Base-by-base conservation (phyloP, 2,888 invertebrate species). In the Caenorhabditis sinica region DNA sequence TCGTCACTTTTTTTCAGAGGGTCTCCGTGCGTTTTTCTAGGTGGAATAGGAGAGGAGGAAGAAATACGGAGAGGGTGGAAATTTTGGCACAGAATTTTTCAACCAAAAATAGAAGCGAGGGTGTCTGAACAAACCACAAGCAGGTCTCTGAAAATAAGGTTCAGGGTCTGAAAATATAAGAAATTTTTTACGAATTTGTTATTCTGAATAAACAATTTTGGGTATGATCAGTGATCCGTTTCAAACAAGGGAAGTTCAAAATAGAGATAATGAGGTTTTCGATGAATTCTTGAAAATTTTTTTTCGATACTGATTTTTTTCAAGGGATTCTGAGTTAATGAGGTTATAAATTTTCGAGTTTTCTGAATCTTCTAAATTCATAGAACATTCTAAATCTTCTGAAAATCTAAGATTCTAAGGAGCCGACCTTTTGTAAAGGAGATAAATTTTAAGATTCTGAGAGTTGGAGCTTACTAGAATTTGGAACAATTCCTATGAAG, bases 1-100 rank as follows among this genome's bases (percentile, higher is more conserved):
- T 63, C 49, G 63, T 74, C 63, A 74, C 25, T 74, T 11, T 4
- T 63, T 74, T 49, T 20, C 11, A 1, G 40, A 40, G 36, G 53
- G n/a, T 33, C n/a, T 68, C 36, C 51, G 36, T 51, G 56, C 20
- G 43, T 40, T 43, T 56, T 43, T 40, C 40, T 6, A 28, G 25
- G 6, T 65, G 13, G 17, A 0, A 33, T 36, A 0, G 36, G n/a
- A 36, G 20, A 36, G 36, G 36, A n/a, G 40, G 40, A 40, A 40
- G 40, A 40, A 40, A n/a, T n/a, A n/a, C n/a, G n/a, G n/a, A n/a
- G 40, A 40, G 40, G 40, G 40, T 40, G 40, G n/a, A n/a, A n/a
- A n/a, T n/a, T n/a, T n/a, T 40, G 40, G 40, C 2, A 13, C 4
- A 9, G 33, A 36, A 36, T 36, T 36, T 36, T 9, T 40, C 13